phyloP scores from a whole-genome alignment of 2,888 invertebrate species.

The Octodonta nipae region DNA sequence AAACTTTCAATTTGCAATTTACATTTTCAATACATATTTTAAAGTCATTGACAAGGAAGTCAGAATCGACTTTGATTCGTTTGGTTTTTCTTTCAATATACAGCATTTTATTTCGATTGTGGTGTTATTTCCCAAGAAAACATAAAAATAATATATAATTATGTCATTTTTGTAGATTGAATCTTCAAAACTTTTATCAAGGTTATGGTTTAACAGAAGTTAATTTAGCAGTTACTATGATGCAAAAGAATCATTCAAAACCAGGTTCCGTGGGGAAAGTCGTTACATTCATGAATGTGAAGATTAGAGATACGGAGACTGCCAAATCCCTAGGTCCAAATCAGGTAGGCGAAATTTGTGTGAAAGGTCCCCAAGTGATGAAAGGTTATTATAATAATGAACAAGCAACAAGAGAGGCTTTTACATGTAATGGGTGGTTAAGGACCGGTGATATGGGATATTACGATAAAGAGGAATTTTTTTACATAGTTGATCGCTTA shows the following conservation, averaged over 20 bases:
- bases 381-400: slow-evolving; percentile 66
- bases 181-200: slow-evolving; percentile 35
- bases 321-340: slow-evolving; percentile 44
- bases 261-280: slow-evolving; percentile 52
- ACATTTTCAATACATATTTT: no score
- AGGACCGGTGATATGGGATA: slow-evolving; percentile 74
- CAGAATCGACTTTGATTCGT: no score
- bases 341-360: slow-evolving; percentile 65
- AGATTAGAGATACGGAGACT: slow-evolving; percentile 48
- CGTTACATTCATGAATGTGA: slow-evolving; percentile 45
- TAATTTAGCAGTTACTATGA: slow-evolving; percentile 42
- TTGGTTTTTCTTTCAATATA: no score
- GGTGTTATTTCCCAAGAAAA: not conserved
- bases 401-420: slow-evolving; percentile 46
- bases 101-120: no score
- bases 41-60: no score
- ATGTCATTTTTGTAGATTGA: not conserved
- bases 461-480: slow-evolving; percentile 60
- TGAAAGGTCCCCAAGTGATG: slow-evolving; percentile 49
- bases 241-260: slow-evolving; percentile 30
- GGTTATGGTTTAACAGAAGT: slow-evolving; percentile 71
- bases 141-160: not conserved
- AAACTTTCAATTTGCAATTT: no score
- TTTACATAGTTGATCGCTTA: slow-evolving; percentile 71
- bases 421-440: slow-evolving; percentile 64